Evolutionary conservation across 2,888 invertebrate genomes (phyloP).

Genomic region (Drosophila birchii): DNA sequence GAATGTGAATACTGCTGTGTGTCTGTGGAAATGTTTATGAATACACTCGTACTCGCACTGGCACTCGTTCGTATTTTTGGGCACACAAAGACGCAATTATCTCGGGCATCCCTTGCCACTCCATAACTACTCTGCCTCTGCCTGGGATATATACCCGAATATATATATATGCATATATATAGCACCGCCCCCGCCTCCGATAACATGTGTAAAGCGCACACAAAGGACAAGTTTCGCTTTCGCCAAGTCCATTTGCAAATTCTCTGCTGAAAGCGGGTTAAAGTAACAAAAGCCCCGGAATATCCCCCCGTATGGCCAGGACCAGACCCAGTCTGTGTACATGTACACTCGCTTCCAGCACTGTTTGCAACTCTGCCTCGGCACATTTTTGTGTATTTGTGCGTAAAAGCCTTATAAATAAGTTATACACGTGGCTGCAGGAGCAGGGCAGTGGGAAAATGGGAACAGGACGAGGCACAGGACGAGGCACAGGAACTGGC

Average conservation of each 20-base stretch:
- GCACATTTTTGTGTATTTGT: constrained; percentile 66
- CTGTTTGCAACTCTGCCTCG: constrained; percentile 16
- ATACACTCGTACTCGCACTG: constrained; percentile 24
- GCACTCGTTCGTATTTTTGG: constrained; percentile 19
- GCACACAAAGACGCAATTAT: constrained; percentile 69
- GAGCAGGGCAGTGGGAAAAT: constrained; percentile 52
- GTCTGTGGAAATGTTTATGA: constrained; percentile 37
- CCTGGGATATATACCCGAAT: constrained; percentile 8
- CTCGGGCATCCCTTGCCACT: constrained; percentile 53
- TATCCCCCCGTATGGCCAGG: constrained; percentile 13
- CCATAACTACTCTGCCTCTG: constrained; percentile 48
- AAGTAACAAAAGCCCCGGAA: constrained; percentile 51
- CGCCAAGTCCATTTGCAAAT: constrained; percentile 76
- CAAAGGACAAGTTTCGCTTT: constrained; percentile 70
- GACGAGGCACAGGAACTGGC: constrained; percentile 26
- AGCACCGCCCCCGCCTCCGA: constrained; percentile 4
- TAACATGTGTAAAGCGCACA: constrained; percentile 73
- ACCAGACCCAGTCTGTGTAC: constrained; percentile 2
- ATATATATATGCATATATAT: background rate
- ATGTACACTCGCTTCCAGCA: constrained; percentile 39
- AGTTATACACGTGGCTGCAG: constrained; percentile 67
- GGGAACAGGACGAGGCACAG: constrained; percentile 41
- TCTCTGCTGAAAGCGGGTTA: constrained; percentile 74
- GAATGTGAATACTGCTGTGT: constrained; percentile 3
- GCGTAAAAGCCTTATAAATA: constrained; percentile 80